phyloP scores from a whole-genome alignment of 2,113 vertebrate genomes.

The Engystomops pustulosus region DNA sequence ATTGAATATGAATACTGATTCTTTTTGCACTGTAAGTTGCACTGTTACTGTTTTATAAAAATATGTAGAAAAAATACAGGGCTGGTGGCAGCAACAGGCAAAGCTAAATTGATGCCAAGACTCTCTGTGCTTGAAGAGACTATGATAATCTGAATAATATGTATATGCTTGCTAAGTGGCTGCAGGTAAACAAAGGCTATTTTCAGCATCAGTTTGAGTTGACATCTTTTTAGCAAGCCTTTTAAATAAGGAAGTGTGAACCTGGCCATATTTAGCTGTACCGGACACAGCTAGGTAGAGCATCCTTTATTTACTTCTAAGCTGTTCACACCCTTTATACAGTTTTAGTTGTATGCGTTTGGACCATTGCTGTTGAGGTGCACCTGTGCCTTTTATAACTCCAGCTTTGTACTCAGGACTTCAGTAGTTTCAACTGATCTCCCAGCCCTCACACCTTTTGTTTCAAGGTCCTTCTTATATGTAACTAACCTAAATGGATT shows the following conservation, averaged over 20 bases:
- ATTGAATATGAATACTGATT: too few relatives aligned
- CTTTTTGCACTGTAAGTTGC: too few relatives aligned
- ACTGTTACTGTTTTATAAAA: too few relatives aligned
- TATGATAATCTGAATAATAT: too few relatives aligned
- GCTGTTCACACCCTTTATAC: not conserved
- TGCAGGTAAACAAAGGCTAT: too few relatives aligned
- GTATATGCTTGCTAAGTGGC: too few relatives aligned
- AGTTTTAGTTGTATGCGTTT: not conserved
- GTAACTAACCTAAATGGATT: not conserved
- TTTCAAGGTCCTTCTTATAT: not conserved
- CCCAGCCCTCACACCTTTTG: not conserved
- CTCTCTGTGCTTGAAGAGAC: too few relatives aligned
- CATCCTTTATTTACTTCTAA: not conserved
- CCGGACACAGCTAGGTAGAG: not conserved
- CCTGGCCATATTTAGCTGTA: not conserved
- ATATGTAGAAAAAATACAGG: too few relatives aligned
- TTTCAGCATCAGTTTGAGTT: too few relatives aligned
- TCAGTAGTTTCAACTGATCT: not conserved
- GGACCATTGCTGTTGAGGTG: not conserved
- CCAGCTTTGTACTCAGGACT: not conserved
- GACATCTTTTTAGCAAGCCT: too few relatives aligned
- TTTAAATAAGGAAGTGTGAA: not conserved
- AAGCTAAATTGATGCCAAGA: too few relatives aligned
- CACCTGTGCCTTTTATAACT: constrained; percentile 32
- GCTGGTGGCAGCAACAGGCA: too few relatives aligned